A percentile compares a stretch with the other conserved stretches of the same genome.
Conservation (phyloP, 2,888 invertebrate species). For the Aquatica leii region DNA sequence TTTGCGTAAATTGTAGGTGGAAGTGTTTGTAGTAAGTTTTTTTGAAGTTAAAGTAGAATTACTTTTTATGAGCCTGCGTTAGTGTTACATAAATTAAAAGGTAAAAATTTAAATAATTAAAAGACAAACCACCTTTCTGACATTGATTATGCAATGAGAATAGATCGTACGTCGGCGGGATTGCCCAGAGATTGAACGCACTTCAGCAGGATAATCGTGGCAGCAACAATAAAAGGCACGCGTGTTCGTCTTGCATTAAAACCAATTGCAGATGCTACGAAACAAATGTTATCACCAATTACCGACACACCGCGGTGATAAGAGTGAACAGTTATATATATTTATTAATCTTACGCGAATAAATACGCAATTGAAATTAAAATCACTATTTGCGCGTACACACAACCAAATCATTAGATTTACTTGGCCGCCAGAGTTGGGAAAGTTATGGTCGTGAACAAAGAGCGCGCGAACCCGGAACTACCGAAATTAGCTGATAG, state of each 20-base stretch:
- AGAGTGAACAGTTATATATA: slow-evolving; percentile 25
- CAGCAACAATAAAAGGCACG: slow-evolving; percentile 30
- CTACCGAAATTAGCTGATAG: slow-evolving; percentile 43
- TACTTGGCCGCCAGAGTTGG: slow-evolving; percentile 25
- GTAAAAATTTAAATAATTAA: slow-evolving; percentile 4
- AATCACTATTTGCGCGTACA: slow-evolving; percentile 24
- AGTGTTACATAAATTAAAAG: too few relatives aligned
- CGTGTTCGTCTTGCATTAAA: slow-evolving; percentile 24
- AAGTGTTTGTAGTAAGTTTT: too few relatives aligned
- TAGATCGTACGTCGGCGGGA: slow-evolving; percentile 46
- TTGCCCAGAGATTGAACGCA: slow-evolving; percentile 44
- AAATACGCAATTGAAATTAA: slow-evolving; percentile 27
- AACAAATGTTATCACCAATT: slow-evolving; percentile 27
- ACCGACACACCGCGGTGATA: slow-evolving; percentile 24
- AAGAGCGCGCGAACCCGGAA: slow-evolving; percentile 43
- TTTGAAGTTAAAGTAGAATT: too few relatives aligned
- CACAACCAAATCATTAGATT: slow-evolving; percentile 31
- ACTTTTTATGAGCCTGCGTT: too few relatives aligned
- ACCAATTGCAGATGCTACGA: slow-evolving; percentile 9
- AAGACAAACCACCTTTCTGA: slow-evolving; percentile 50
- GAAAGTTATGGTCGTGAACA: slow-evolving; percentile 38
- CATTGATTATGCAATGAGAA: slow-evolving; percentile 52
- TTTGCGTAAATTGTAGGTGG: too few relatives aligned
- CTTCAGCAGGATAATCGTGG: slow-evolving; percentile 33
- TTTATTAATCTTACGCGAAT: slow-evolving; percentile 21